Evolutionary conservation across 2,888 invertebrate species (phyloP).

Genomic region (Cataglyphis albicans): DNA sequence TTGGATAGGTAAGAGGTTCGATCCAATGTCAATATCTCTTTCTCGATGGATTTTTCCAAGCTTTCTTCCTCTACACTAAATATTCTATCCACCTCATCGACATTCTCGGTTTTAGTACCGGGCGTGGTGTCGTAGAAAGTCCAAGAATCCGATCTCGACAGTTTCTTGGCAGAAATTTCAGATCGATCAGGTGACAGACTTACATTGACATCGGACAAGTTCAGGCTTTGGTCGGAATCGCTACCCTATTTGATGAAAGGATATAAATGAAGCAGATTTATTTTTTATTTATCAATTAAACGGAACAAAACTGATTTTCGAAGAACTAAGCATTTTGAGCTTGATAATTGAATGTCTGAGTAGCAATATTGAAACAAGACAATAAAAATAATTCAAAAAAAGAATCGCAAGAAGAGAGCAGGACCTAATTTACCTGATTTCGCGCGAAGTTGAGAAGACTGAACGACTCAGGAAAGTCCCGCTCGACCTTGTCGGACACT

Average conservation of each 20-base stretch:
- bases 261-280: not conserved
- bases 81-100: conserved; percentile 80
- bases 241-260: conserved; percentile 56
- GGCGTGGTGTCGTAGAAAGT: conserved; percentile 86
- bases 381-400: not conserved
- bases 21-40: conserved; percentile 66
- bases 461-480: conserved; percentile 85
- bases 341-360: not conserved
- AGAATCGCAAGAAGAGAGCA: not conserved
- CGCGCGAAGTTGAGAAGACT: conserved; percentile 75
- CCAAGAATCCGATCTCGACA: conserved; percentile 87
- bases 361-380: not conserved
- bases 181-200: conserved; percentile 75
- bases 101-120: conserved; percentile 66
- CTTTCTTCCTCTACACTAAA: conserved; percentile 78
- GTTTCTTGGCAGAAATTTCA: conserved; percentile 76
- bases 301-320: not conserved
- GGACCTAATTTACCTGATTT: conserved; percentile 67
- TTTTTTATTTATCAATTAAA: not conserved
- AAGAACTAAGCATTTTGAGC: not conserved
- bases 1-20: conserved; percentile 73
- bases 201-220: conserved; percentile 78
- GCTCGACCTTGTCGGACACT: conserved; percentile 83
- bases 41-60: conserved; percentile 68
- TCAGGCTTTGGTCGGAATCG: conserved; percentile 75